Evolutionary conservation across 2,113 vertebrate genomes (phyloP), one percentile per base, ranked within the genome.

Genomic region (Brachirus orientalis): DNA sequence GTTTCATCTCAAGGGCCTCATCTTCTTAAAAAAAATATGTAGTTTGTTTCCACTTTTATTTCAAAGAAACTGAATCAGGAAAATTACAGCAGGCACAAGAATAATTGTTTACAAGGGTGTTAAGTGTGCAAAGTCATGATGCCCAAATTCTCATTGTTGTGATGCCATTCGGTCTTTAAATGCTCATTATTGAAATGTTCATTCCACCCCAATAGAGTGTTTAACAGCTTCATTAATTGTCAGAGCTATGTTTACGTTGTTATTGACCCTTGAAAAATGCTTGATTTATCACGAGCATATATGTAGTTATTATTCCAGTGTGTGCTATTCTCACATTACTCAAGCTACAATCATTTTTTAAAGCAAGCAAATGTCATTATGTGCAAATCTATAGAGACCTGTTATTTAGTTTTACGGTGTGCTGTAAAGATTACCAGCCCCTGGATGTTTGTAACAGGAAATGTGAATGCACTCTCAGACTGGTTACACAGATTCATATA

Each of bases 341-440:
- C 17, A 37, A 10, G 20, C 57, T 17, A 48, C n/a, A 52, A 66
- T 69, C 72, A 60, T 73, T 55, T 60, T 72, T 79, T 37, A 66
- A 64, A 69, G 12, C 22, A 65, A 76, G 55, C 51, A 77, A 85
- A 79, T 76, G 19, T 69, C 68, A 75, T 74, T 72, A 57, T 67
- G 69, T 79, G 65, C 47, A 72, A 74, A 75, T 72, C 69, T 69
- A 3, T 54, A 50, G 69, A 60, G 57, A 45, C 22, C 48, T 55
- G 28, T 74, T 76, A 53, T 46, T 60, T 19, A n/a, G n/a, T 56
- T 72, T 74, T 66, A 76, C 66, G 13, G 13, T 57, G 57, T 38
- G 19, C 41, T 40, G 50, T 52, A 61, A 59, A 64, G 60, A 75
- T 77, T 55, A 81, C 38, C 66, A 41, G 50, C 58, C 58, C 45